Conservation (phyloP, 2,797 vertebrate genomes). For the Urocyon cinereoargenteus region DNA sequence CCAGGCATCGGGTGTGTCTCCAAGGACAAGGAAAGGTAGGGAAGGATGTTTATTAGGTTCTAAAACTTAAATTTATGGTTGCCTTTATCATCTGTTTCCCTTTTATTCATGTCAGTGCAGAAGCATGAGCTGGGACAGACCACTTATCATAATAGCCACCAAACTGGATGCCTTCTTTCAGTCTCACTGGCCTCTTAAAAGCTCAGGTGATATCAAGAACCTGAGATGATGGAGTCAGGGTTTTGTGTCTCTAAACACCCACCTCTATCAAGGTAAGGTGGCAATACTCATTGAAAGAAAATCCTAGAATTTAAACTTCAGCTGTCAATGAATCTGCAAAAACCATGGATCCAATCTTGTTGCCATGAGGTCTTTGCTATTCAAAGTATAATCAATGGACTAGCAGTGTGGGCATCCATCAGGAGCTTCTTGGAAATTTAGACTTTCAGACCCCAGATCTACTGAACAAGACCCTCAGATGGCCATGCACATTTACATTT, state of each 20-base stretch:
- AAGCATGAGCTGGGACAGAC: neutral
- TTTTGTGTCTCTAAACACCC: neutral
- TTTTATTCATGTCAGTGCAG: neutral
- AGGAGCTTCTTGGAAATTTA: neutral
- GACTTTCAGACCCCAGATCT: neutral
- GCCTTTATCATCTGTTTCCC: neutral
- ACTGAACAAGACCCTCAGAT: neutral
- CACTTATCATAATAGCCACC: neutral
- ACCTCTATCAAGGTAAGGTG: neutral
- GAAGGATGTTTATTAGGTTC: neutral
- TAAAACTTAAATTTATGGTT: neutral
- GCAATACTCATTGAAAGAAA: neutral
- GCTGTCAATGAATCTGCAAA: neutral
- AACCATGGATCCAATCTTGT: neutral
- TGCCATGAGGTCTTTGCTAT: neutral
- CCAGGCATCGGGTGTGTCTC: neutral
- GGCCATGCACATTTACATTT: neutral
- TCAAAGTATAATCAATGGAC: neutral
- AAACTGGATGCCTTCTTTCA: neutral
- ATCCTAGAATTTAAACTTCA: neutral
- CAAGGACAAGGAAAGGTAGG: neutral
- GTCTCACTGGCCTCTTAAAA: neutral
- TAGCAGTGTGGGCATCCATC: neutral
- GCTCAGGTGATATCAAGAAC: neutral
- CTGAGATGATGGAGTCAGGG: neutral